These are phyloP conservation scores for Listronotus oregonensis DNA, from an alignment of 1,140 invertebrate genomes.

Conservation along the genomic window DNA sequence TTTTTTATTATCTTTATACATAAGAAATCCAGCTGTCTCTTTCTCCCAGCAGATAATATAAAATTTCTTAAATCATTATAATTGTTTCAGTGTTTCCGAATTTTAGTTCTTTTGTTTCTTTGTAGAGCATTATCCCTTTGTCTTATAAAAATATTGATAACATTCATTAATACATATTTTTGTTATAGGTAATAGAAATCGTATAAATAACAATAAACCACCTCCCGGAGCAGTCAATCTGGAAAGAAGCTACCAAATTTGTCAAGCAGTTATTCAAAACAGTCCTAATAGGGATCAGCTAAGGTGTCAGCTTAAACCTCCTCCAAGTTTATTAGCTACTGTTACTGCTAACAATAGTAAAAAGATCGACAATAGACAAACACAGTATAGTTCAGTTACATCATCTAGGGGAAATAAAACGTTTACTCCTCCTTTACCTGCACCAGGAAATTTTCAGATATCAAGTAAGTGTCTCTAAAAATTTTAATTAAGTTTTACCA, in stretches of 20 bases:
- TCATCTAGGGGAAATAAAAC: slow-evolving; percentile 52
- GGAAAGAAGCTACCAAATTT: slow-evolving; percentile 93
- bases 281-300: slow-evolving; percentile 86
- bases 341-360: slow-evolving; percentile 51
- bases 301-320: slow-evolving; percentile 81
- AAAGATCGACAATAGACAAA: slow-evolving; percentile 45
- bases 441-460: slow-evolving; percentile 49
- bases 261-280: slow-evolving; percentile 92
- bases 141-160: too few species aligned
- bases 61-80: too few species aligned
- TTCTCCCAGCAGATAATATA: too few species aligned
- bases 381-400: slow-evolving; percentile 48
- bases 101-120: too few species aligned
- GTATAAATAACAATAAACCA: slow-evolving; percentile 67
- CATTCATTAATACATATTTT: not conserved
- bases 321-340: slow-evolving; percentile 73
- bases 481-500: too few species aligned
- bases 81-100: too few species aligned
- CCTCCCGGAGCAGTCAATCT: slow-evolving; percentile 88
- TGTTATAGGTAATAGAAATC: slow-evolving; percentile 51
- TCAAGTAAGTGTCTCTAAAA: slow-evolving; percentile 28
- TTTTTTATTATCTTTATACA: too few species aligned
- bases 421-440: slow-evolving; percentile 55
- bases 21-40: too few species aligned
- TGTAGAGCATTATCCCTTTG: too few species aligned